phyloP scores from a whole-genome alignment of 2,888 invertebrate genomes.

The Scaptomyza flava region DNA sequence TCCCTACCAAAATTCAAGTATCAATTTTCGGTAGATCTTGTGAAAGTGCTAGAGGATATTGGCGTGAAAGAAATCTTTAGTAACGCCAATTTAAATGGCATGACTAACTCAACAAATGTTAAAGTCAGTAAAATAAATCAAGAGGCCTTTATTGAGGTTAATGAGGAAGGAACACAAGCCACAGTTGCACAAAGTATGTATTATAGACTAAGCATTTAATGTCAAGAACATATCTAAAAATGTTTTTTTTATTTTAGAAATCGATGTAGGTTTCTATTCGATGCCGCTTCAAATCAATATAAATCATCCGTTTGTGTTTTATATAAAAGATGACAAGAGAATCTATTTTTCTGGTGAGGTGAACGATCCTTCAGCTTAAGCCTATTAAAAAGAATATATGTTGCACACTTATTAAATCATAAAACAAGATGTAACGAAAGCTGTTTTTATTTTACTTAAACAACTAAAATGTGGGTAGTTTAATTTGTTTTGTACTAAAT shows the following conservation, averaged over 20 bases:
- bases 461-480: too few species aligned
- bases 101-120: not conserved
- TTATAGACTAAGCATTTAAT: too few species aligned
- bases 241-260: not conserved
- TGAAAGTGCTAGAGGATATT: not conserved
- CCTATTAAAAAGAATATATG: too few species aligned
- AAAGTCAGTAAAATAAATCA: not conserved
- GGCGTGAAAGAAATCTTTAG: not conserved
- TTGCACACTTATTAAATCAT: too few species aligned
- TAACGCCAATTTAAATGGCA: not conserved
- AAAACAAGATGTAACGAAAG: too few species aligned
- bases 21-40: not conserved
- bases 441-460: too few species aligned
- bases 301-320: conserved; percentile 36
- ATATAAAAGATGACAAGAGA: conserved; percentile 11
- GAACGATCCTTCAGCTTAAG: too few species aligned
- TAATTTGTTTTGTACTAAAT: too few species aligned
- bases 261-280: too few species aligned
- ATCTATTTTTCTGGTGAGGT: conserved; percentile 21
- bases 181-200: not conserved
- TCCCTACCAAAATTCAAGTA: not conserved
- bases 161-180: not conserved
- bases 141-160: not conserved
- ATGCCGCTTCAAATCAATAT: not conserved
- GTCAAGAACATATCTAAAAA: too few species aligned